Percentiles rank a stretch among this genome's conserved stretches.
Conservation (phyloP, 1,140 invertebrate species). For the Asobara japonica region DNA sequence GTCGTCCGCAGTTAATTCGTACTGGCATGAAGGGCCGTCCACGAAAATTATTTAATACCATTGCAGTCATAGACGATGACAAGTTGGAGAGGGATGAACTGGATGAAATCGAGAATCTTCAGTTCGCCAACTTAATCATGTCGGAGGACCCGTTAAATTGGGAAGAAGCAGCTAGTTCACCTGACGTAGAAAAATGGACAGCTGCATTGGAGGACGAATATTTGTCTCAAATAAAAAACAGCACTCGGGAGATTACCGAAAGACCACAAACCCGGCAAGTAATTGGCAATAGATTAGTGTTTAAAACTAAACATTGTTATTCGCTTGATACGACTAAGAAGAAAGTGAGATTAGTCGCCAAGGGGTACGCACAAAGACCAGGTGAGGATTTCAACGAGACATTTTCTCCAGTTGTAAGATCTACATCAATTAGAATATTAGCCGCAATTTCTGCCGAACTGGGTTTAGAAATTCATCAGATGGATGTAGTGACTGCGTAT, state of each 20-base stretch:
- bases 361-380: slow-evolving; percentile 43
- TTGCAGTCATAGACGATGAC: background rate
- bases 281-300: background rate
- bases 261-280: background rate
- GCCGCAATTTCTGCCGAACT: slow-evolving; percentile 41
- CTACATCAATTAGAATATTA: slow-evolving; percentile 40
- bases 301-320: background rate
- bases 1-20: too few relatives aligned
- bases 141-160: background rate
- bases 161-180: background rate
- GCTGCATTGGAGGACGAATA: background rate
- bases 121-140: background rate
- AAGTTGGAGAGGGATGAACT: too few relatives aligned
- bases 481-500: slow-evolving; percentile 54
- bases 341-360: slow-evolving; percentile 51
- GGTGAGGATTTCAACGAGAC: slow-evolving; percentile 47
- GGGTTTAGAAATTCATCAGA: slow-evolving; percentile 43
- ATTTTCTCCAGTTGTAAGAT: slow-evolving; percentile 46
- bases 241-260: background rate
- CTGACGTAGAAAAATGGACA: background rate
- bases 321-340: slow-evolving; percentile 28
- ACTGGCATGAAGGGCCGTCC: background rate
- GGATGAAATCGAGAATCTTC: background rate
- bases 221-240: background rate
- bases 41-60: background rate